phyloP scores from a whole-genome alignment of 2,888 invertebrate species.

The Drosophila kanekoi region DNA sequence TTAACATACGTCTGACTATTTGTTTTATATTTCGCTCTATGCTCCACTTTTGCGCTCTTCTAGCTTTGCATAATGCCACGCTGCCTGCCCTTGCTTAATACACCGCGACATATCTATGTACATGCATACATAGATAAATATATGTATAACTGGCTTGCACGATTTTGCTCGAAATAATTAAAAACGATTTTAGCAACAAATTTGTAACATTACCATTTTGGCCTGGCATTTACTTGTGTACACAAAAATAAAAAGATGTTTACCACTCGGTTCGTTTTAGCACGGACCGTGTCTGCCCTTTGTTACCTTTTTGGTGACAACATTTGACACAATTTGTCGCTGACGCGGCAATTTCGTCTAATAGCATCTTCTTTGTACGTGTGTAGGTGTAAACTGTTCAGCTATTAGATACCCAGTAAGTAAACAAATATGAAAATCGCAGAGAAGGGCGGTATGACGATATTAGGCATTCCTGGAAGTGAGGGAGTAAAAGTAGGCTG shows the following conservation, averaged over 20 bases:
- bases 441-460: neutral
- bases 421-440: neutral
- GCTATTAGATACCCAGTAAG: neutral
- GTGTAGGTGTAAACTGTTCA: neutral
- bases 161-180: conserved; percentile 66
- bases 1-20: conserved; percentile 4
- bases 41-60: conserved; percentile 42
- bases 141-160: conserved; percentile 12
- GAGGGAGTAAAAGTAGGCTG: too few species aligned
- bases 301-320: conserved; percentile 57
- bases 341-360: conserved; percentile 56
- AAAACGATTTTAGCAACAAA: conserved; percentile 58
- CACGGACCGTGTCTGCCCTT: conserved; percentile 27
- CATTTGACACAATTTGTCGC: conserved; percentile 72
- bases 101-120: neutral
- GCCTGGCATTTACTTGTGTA: conserved; percentile 42
- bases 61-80: conserved; percentile 42
- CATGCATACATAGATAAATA: too few species aligned
- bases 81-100: conserved; percentile 42
- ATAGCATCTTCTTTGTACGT: neutral
- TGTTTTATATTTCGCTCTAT: conserved; percentile 4
- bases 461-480: too few species aligned
- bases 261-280: conserved; percentile 16
- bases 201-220: conserved; percentile 64
- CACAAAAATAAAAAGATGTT: conserved; percentile 18